These are phyloP conservation scores for Sinocyclocheilus anophthalmus DNA, from an alignment of 2,113 vertebrate species.

Conservation along the genomic window DNA sequence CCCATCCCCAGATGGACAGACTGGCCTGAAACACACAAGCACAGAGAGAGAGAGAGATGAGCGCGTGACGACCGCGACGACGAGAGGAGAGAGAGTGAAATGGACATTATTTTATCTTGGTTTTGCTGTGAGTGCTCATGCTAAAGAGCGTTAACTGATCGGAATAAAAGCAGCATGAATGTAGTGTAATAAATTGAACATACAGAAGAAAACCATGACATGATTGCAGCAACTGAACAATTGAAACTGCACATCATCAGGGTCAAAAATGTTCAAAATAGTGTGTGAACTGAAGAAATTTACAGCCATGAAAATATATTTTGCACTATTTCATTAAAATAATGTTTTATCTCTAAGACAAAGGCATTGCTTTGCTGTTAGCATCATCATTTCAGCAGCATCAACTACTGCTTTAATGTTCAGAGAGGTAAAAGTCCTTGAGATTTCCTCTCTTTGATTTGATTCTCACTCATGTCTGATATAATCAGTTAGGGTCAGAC, in stretches of 20 bases:
- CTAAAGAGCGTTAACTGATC: neutral
- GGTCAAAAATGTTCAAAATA: neutral
- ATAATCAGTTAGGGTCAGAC: neutral
- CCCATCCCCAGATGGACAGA: conserved; percentile 98
- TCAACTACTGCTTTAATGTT: neutral
- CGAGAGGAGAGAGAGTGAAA: neutral
- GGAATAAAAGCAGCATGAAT: neutral
- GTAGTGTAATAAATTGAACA: neutral
- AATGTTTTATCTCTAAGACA: neutral
- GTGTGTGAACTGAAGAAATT: neutral
- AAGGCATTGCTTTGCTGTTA: neutral
- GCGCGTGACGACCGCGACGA: too few species aligned
- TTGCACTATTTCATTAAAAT: neutral
- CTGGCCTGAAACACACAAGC: conserved; percentile 82
- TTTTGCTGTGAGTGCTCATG: neutral
- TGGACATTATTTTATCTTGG: conserved; percentile 37
- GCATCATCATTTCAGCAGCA: too few species aligned
- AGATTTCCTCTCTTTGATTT: neutral
- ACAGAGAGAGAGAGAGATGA: neutral
- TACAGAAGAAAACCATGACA: neutral
- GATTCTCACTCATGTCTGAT: neutral
- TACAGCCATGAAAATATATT: neutral
- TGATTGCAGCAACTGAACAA: neutral
- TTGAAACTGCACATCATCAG: neutral
- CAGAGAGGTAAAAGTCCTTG: neutral